Evolutionary conservation across 2,888 invertebrate genomes (phyloP).

Genomic region (Cerceris ruficornis): DNA sequence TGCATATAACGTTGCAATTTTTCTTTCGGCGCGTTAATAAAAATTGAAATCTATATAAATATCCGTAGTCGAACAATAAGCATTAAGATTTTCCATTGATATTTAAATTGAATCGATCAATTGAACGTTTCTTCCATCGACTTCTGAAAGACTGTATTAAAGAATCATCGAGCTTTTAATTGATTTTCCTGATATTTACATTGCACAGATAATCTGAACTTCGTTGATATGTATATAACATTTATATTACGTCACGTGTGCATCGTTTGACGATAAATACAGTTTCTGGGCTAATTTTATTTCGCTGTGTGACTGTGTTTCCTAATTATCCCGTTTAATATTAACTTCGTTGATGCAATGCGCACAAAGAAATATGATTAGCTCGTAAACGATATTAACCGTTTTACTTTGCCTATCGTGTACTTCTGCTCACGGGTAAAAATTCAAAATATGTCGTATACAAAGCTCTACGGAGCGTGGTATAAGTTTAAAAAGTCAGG

Average conservation of each 20-base stretch:
- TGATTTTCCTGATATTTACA: not conserved
- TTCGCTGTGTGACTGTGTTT: not conserved
- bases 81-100: not conserved
- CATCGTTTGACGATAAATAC: slow-evolving; percentile 18
- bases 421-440: slow-evolving; percentile 11
- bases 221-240: slow-evolving; percentile 44
- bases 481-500: not conserved
- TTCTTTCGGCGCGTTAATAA: no score
- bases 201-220: slow-evolving; percentile 26
- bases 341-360: not conserved
- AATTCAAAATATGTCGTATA: not conserved
- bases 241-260: slow-evolving; percentile 44
- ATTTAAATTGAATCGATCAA: not conserved
- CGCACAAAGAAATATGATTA: not conserved
- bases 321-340: not conserved
- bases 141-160: slow-evolving; percentile 7
- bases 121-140: slow-evolving; percentile 4
- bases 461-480: not conserved
- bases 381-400: not conserved
- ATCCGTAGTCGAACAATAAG: not conserved
- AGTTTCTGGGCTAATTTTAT: slow-evolving; percentile 24
- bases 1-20: no score
- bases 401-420: slow-evolving; percentile 10
- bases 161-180: not conserved
- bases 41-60: no score